phyloP scores from a whole-genome alignment of 1,140 invertebrate genomes.

The Venustaconcha ellipsiformis region DNA sequence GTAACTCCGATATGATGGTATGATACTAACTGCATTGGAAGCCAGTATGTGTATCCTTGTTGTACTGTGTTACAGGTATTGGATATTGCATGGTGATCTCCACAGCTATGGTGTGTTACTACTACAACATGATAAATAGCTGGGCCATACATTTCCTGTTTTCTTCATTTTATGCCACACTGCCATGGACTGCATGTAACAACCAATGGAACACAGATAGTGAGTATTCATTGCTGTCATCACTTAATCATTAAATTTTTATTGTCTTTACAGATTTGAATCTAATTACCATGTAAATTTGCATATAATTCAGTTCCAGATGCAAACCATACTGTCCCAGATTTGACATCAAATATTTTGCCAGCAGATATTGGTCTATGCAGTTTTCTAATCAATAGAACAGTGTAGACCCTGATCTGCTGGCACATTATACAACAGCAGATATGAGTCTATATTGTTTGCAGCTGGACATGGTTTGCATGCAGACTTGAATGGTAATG shows the following conservation, averaged over 20 bases:
- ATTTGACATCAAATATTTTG: too few species aligned
- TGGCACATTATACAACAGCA: background rate
- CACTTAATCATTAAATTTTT: background rate
- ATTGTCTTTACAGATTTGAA: background rate
- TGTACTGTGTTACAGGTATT: slow-evolving; percentile 74
- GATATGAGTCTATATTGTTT: background rate
- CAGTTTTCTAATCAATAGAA: background rate
- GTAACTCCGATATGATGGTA: too few species aligned
- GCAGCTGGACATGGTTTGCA: too few species aligned
- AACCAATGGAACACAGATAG: slow-evolving; percentile 62
- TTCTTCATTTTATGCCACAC: slow-evolving; percentile 59
- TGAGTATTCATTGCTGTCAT: slow-evolving; percentile 32
- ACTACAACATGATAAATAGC: slow-evolving; percentile 71
- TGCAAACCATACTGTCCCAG: background rate
- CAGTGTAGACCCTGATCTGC: background rate
- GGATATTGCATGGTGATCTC: slow-evolving; percentile 81
- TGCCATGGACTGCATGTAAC: slow-evolving; percentile 64
- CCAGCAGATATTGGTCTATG: too few species aligned
- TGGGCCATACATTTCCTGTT: slow-evolving; percentile 71
- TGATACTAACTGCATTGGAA: too few species aligned
- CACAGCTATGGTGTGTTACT: slow-evolving; percentile 67
- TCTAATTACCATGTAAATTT: too few species aligned
- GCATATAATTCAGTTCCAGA: too few species aligned
- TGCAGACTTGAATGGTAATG: background rate
- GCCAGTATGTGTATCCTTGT: background rate